phyloP scores from a whole-genome alignment of 1,140 invertebrate species.

The Drosophila punjabiensis region DNA sequence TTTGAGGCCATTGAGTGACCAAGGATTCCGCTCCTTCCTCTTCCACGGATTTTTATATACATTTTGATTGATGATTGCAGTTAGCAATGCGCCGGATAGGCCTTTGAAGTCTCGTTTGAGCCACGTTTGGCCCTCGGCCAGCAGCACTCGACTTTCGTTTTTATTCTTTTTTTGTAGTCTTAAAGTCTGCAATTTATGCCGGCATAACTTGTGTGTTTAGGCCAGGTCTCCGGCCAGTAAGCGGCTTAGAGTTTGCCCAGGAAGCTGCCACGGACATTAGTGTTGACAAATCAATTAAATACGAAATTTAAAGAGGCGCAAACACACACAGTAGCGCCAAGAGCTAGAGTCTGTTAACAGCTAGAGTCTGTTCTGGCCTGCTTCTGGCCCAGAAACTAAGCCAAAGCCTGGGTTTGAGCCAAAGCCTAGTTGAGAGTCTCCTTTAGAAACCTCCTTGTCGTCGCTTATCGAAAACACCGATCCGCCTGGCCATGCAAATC shows the following conservation, averaged over 20 bases:
- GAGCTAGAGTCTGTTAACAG: no score
- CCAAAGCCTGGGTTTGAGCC: conserved; percentile 1
- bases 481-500: conserved; percentile 67
- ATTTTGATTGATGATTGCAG: conserved; percentile 78
- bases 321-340: conserved; percentile 66
- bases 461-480: conserved; percentile 77
- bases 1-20: conserved; percentile 37
- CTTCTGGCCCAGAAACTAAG: conserved; percentile 30
- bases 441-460: conserved; percentile 47
- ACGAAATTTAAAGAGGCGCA: conserved; percentile 68
- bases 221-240: conserved; percentile 45
- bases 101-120: conserved; percentile 64
- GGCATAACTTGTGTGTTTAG: conserved; percentile 75
- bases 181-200: conserved; percentile 77
- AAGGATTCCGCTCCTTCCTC: neutral
- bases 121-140: conserved; percentile 16
- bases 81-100: conserved; percentile 38
- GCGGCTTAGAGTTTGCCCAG: conserved; percentile 66
- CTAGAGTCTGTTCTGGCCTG: conserved; percentile 14
- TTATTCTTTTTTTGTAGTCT: conserved; percentile 7
- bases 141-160: conserved; percentile 67
- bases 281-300: conserved; percentile 84
- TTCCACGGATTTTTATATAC: neutral
- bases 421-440: neutral
- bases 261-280: conserved; percentile 63